Conservation (phyloP, 2,888 invertebrate species). For the Pasiphila rectangulata region DNA sequence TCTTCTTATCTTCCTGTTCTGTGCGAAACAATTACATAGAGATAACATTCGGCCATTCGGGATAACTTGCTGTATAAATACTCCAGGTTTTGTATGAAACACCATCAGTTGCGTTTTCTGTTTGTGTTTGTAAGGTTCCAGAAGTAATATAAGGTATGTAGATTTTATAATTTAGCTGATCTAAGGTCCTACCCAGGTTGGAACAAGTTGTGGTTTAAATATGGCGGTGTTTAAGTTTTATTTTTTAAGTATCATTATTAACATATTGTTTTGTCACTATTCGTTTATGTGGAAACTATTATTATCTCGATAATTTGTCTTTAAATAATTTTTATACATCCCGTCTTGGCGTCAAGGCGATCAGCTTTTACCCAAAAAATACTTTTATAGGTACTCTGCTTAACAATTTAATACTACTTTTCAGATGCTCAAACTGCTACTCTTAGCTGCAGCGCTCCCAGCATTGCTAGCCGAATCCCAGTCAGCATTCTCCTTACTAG, state of each 20-base stretch:
- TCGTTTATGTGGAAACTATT: no score
- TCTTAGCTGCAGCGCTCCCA: constrained; percentile 42
- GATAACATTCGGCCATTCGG: constrained; percentile 46
- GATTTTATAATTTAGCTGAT: background rate
- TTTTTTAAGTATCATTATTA: no score
- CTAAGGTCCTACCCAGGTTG: no score
- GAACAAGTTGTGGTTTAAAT: no score
- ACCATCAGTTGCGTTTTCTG: constrained; percentile 43
- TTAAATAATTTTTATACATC: no score
- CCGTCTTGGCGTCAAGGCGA: no score
- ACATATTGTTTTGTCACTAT: no score
- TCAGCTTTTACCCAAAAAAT: no score
- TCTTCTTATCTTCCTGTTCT: constrained; percentile 50
- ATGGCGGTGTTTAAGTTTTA: no score
- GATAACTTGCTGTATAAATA: constrained; percentile 54
- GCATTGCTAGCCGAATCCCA: constrained; percentile 57
- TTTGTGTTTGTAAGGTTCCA: constrained; percentile 32
- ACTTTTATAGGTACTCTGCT: no score
- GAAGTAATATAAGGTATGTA: constrained; percentile 45
- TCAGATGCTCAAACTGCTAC: constrained; percentile 56
- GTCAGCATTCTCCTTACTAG: constrained; percentile 42
- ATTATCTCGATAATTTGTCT: no score
- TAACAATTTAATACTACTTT: no score
- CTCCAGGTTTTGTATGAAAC: constrained; percentile 28
- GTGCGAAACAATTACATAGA: constrained; percentile 57